phyloP scores from a whole-genome alignment of 1,140 invertebrate species.

The Polyergus mexicanus region DNA sequence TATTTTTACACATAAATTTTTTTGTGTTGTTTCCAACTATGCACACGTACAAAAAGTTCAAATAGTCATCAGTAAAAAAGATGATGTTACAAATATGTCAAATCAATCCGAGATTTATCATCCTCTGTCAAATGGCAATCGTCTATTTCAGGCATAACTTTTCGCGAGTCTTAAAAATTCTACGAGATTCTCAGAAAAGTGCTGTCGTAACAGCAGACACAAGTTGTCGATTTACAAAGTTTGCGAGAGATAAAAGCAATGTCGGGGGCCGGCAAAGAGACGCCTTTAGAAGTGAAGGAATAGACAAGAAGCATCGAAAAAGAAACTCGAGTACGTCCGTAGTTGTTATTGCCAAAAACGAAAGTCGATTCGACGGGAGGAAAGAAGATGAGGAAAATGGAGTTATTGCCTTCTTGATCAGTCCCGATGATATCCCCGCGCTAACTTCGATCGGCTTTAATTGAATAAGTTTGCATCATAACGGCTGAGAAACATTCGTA shows the following conservation, averaged over 20 bases:
- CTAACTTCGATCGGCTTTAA: constrained; percentile 62
- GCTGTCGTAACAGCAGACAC: constrained; percentile 13
- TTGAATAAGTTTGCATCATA: constrained; percentile 68
- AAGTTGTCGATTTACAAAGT: constrained; percentile 44
- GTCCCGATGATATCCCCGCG: constrained; percentile 11
- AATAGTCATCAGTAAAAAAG: neutral
- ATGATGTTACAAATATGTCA: neutral
- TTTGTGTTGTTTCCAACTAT: neutral
- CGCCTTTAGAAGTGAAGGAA: constrained; percentile 12
- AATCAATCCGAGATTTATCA: neutral
- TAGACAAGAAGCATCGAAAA: constrained; percentile 14
- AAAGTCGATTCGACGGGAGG: constrained; percentile 20
- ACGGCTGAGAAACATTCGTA: neutral
- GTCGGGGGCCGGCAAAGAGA: constrained; percentile 18
- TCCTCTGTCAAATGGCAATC: neutral
- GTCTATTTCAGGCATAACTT: constrained; percentile 3
- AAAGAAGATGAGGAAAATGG: neutral
- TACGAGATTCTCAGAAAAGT: constrained; percentile 23
- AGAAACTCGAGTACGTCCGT: neutral
- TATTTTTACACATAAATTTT: neutral
- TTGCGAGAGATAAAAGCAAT: constrained; percentile 24
- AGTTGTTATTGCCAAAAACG: constrained; percentile 59
- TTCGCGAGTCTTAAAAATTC: constrained; percentile 42
- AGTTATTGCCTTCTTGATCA: constrained; percentile 26
- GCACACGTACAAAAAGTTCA: too few relatives aligned